Evolutionary conservation across 2,888 invertebrate genomes (phyloP).

Genomic region (Tetragonisca angustula): DNA sequence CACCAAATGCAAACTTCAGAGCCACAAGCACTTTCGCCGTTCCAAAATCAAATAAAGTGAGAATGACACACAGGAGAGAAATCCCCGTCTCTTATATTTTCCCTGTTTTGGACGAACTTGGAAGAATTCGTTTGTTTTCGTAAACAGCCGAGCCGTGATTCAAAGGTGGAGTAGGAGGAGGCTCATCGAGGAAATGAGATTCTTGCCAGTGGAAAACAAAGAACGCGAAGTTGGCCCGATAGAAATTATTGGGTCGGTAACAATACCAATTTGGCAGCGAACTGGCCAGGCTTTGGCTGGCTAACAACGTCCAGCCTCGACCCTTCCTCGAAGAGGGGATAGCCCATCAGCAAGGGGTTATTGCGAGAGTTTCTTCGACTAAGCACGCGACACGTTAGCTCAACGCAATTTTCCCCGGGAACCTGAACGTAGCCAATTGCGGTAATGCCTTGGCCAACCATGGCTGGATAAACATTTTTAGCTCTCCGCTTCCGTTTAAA

Average conservation of each 20-base stretch:
- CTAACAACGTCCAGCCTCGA: conserved; percentile 51
- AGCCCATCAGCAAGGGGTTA: conserved; percentile 61
- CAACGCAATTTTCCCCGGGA: conserved; percentile 47
- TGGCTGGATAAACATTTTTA: conserved; percentile 52
- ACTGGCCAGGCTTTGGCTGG: conserved; percentile 22
- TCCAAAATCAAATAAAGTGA: neutral
- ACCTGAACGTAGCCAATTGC: conserved; percentile 68
- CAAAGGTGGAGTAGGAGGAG: neutral
- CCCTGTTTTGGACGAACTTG: neutral
- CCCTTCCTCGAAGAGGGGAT: conserved; percentile 44
- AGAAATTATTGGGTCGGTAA: conserved; percentile 54
- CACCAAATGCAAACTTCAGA: neutral
- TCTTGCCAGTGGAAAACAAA: conserved; percentile 34
- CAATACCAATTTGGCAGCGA: conserved; percentile 59
- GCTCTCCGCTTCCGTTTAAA: conserved; percentile 33
- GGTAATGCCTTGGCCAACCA: conserved; percentile 62
- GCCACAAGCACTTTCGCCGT: neutral
- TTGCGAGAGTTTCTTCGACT: conserved; percentile 65
- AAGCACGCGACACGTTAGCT: conserved; percentile 61
- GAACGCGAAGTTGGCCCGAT: conserved; percentile 10
- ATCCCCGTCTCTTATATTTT: neutral
- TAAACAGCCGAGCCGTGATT: conserved; percentile 16
- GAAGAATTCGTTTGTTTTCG: conserved; percentile 16
- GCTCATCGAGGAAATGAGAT: conserved; percentile 16
- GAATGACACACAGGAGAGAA: neutral